Evolutionary conservation across 2,113 vertebrate species (phyloP), one percentile per base, ranked within the genome.

Genomic region (Cochlearius cochlearius): DNA sequence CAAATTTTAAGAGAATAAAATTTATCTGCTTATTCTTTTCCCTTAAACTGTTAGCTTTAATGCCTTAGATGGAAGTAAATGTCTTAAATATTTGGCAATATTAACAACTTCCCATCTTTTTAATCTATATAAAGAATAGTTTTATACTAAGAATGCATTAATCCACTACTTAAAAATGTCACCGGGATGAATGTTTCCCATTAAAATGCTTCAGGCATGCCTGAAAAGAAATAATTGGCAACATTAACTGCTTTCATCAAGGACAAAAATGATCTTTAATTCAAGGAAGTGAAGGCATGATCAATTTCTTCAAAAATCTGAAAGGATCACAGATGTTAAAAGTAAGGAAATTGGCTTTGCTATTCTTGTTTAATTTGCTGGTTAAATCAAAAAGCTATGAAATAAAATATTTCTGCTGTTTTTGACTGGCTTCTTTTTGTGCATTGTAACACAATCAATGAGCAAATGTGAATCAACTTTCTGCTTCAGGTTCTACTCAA

Each of bases 161-260:
- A 96, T 92, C 49, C 13, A 10, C 39, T 75, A 67, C 91, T 91
- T 92, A 34, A 92, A 96, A 91, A 64, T 85, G 64, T 94, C 80
- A 91, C 39, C 1, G 4, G 34, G 66, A 94, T 86, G 14, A 94
- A 89, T 94, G 92, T 94, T 77, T 77, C 59, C 63, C 49, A 95
- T 96, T 95, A 92, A 90, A 93, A 95, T 78, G 43, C 72, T 93
- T 96, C 86, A 96, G 60, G 59, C 90, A 53, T 92, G 79, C 75
- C 72, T 91, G 88, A 74, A 94, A 94, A 96, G 55, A 88, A 93
- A 71, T 93, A 90, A 96, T 92, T 92, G 71, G 60, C 74, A 95
- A 77, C 55, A 76, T 69, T 94, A 92, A 74, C 55, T 88, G 36
- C 45, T 74, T 90, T 86, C 43, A 83, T 64, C 59, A 92, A 55